Conservation (phyloP, 1,140 invertebrate species). For the Whitmania pigra region DNA sequence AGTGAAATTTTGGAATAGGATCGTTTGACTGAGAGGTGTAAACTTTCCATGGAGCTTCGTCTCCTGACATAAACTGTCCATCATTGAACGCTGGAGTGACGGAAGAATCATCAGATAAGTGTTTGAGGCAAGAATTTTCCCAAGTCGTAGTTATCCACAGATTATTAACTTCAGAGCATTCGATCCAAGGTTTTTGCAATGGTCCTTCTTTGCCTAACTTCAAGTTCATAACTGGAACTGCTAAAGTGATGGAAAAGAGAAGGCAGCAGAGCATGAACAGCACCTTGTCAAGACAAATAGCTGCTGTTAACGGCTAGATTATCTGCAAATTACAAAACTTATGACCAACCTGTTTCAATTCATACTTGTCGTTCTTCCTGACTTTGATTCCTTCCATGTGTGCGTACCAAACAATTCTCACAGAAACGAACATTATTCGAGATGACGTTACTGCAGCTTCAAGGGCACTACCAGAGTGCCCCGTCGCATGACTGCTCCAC, state of each 20-base stretch:
- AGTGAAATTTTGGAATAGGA: no score
- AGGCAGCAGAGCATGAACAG: constrained; percentile 15
- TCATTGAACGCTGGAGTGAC: no score
- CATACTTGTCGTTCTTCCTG: constrained; percentile 17
- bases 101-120: no score
- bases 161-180: background rate
- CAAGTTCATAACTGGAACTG: constrained; percentile 6
- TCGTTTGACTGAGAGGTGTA: no score
- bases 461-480: background rate
- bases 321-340: background rate
- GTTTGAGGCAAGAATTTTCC: background rate
- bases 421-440: background rate
- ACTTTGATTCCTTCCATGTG: constrained; percentile 17
- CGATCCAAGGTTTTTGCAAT: background rate
- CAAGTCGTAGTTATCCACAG: background rate
- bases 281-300: no score
- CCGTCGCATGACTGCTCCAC: background rate
- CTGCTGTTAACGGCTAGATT: no score
- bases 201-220: background rate
- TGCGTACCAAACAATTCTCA: constrained; percentile 16
- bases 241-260: constrained; percentile 4
- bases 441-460: background rate
- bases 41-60: no score
- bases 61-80: no score
- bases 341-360: background rate